Evolutionary conservation across 92 coral and sea anemone genomes (phyloP).

Genomic region (Diadumene lineata): DNA sequence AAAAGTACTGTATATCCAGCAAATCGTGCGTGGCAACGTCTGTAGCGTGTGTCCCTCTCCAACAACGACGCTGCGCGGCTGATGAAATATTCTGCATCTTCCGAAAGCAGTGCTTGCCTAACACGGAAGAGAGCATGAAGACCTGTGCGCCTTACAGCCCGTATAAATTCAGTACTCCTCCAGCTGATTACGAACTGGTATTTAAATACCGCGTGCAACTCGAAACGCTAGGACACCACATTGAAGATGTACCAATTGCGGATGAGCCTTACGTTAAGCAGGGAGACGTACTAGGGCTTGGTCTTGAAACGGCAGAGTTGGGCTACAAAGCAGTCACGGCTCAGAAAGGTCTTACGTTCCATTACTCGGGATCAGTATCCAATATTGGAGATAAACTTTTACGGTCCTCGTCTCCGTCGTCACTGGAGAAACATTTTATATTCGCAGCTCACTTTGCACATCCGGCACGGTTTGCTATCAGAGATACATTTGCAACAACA

Average conservation of each 20-base stretch:
- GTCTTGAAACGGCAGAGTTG: constrained; percentile 69
- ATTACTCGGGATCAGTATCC: constrained; percentile 47
- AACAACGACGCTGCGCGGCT: constrained; percentile 44
- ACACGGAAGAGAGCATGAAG: constrained; percentile 52
- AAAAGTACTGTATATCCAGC: constrained; percentile 62
- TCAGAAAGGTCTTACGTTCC: constrained; percentile 48
- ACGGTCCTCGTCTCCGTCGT: constrained; percentile 43
- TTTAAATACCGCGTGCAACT: constrained; percentile 55
- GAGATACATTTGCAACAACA: constrained; percentile 57
- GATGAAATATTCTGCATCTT: constrained; percentile 54
- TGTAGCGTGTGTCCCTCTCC: constrained; percentile 29
- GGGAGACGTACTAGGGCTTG: constrained; percentile 84
- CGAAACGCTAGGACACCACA: constrained; percentile 68
- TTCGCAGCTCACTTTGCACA: constrained; percentile 81
- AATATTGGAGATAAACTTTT: constrained; percentile 59
- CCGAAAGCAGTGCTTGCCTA: constrained; percentile 59
- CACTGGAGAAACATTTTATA: constrained; percentile 58
- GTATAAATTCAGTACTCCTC: constrained; percentile 55
- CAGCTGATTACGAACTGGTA: constrained; percentile 69
- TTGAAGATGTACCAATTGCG: constrained; percentile 39
- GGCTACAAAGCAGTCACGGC: constrained; percentile 49
- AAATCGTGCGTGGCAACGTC: constrained; percentile 52
- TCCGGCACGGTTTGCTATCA: constrained; percentile 67
- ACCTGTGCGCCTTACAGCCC: constrained; percentile 48
- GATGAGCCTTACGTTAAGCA: constrained; percentile 48